These are phyloP conservation scores for Isichthys henryi DNA, from an alignment of 2,113 vertebrate genomes.

Conservation along the genomic window DNA sequence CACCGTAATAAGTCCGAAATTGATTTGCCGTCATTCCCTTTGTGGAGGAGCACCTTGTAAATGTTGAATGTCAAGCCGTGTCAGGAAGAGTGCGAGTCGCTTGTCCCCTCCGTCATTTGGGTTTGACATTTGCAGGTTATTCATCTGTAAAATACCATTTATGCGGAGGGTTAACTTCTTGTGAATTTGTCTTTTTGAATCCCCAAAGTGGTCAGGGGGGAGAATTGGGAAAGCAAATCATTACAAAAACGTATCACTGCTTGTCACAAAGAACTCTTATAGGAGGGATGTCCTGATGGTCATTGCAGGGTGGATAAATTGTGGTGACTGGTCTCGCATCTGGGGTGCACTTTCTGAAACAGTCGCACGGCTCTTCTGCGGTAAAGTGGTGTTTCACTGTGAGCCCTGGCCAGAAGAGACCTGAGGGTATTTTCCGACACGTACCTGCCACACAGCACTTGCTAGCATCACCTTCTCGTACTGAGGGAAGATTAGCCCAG, in stretches of 20 bases:
- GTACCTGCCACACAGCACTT: neutral
- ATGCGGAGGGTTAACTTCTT: neutral
- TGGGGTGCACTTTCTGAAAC: neutral
- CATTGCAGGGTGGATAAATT: too few species aligned
- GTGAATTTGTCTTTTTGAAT: neutral
- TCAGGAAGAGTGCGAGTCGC: neutral
- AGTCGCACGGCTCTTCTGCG: neutral
- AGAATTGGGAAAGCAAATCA: neutral
- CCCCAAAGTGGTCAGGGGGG: neutral
- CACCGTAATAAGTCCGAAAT: neutral
- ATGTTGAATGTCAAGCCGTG: neutral
- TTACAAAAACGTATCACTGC: neutral
- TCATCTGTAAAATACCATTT: constrained; percentile 18
- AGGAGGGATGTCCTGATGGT: neutral
- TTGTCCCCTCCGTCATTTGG: neutral
- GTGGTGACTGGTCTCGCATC: neutral
- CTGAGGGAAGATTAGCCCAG: too few species aligned
- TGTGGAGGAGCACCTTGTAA: neutral
- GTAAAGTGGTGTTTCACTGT: neutral
- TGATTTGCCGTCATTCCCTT: neutral
- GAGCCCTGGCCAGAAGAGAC: neutral
- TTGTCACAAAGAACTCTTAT: too few species aligned
- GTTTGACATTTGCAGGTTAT: constrained; percentile 20
- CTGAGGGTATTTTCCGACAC: neutral
- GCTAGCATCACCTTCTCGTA: neutral